Evolutionary conservation across 2,888 invertebrate genomes (phyloP), one percentile per base, ranked within the genome.

Genomic region (Achlya flavicornis): DNA sequence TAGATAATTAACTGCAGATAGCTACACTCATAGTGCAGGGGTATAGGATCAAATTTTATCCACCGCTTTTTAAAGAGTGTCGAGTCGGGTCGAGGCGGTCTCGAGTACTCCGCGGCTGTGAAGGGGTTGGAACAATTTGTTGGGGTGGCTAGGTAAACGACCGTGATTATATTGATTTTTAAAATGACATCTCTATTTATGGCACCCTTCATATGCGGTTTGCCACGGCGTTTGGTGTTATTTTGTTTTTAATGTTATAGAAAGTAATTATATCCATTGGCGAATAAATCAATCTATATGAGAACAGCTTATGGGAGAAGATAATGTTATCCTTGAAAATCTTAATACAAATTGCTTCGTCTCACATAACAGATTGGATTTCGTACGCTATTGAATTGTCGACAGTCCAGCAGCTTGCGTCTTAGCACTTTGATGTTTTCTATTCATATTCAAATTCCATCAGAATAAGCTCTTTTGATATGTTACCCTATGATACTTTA

Each of bases 1-100:
- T 77, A 90, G 92, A 91, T 92, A 93, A 92, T 92, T 92, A 93
- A 93, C 92, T 92, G 89, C 89, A 92, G 91, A 90, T 91, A 92
- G 87, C 88, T 88, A 86, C 87, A 78, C 86, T 81, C 85, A 72
- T 76, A 74, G 75, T 76, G 79, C 78, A 78, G 83, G 84, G 87
- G 86, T 81, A 81, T 78, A 79, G 84, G 87, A 89, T 89, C 88
- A 89, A 91, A 89, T 88, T 91, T 90, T 89, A 88, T 86, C 87
- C 86, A 85, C 87, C 84, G 87, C 86, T 89, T 89, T 92, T 91
- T 88, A 86, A 89, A 91, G 83, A 88, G 87, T 84, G 81, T 80
- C 79, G 81, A 84, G 86, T 77, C 75, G 80, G 75, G 77, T 79
- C 79, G 79, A 75, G 74, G 74, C 77, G 76, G 73, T 76, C 80